phyloP scores from a whole-genome alignment of 2,797 vertebrate genomes.

The Acanthopagrus latus region DNA sequence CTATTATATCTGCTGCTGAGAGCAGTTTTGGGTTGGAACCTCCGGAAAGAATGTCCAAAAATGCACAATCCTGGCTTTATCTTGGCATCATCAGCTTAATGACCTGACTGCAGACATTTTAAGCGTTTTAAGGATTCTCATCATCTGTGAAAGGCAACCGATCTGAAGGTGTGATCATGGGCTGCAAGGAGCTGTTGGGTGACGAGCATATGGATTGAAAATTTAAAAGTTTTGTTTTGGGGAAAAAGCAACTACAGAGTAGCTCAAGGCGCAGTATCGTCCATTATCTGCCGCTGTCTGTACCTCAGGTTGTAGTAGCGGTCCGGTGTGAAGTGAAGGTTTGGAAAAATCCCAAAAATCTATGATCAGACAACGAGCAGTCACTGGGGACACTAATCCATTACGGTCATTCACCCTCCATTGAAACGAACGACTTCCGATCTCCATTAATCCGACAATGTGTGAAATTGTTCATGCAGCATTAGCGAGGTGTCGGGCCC shows the following conservation, averaged over 20 bases:
- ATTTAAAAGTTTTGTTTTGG: too few relatives aligned
- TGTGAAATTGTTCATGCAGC: background rate
- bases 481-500: constrained; percentile 14
- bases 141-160: background rate
- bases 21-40: background rate
- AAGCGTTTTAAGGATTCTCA: too few relatives aligned
- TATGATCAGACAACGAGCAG: too few relatives aligned
- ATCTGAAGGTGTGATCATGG: too few relatives aligned
- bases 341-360: background rate
- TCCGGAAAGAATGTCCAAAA: background rate
- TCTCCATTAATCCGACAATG: background rate
- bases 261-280: background rate
- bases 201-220: background rate
- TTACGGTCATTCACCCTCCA: background rate
- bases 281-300: background rate
- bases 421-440: constrained; percentile 5
- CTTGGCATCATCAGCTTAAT: background rate
- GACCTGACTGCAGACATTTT: too few relatives aligned
- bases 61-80: background rate
- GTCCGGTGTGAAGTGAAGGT: background rate
- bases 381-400: background rate
- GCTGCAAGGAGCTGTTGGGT: too few relatives aligned
- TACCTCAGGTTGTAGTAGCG: background rate
- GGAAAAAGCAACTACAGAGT: too few relatives aligned
- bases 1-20: background rate